These are phyloP conservation scores for Keiferia lycopersicella DNA, from an alignment of 2,888 invertebrate species.

Conservation along the genomic window DNA sequence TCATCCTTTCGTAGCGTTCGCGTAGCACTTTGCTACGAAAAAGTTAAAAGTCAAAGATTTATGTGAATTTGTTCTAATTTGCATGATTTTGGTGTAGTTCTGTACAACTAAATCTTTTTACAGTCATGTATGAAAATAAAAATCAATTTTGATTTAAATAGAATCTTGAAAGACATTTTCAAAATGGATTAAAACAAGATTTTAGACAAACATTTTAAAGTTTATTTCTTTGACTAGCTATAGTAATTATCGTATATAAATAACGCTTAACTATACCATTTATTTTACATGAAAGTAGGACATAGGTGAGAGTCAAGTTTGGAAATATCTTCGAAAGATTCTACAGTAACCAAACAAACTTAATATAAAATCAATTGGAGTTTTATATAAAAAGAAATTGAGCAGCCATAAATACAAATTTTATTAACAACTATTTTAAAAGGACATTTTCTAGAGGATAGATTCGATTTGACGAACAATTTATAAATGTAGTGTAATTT, in stretches of 20 bases:
- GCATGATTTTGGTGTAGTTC: not conserved
- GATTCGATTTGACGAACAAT: constrained; percentile 8
- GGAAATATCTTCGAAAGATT: constrained; percentile 20
- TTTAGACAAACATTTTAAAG: constrained; percentile 37
- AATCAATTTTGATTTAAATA: not conserved
- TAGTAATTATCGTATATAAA: constrained; percentile 32
- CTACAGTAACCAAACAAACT: not conserved
- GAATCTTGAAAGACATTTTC: constrained; percentile 16
- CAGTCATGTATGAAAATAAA: not conserved
- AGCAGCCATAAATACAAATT: constrained; percentile 14
- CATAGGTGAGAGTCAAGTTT: constrained; percentile 21
- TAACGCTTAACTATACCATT: constrained; percentile 35
- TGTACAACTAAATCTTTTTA: too few species aligned
- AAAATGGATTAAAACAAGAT: constrained; percentile 31
- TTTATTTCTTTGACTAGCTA: constrained; percentile 40
- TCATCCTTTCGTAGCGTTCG: not conserved
- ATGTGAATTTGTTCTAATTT: not conserved
- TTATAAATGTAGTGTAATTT: constrained; percentile 4
- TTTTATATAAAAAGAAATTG: constrained; percentile 15
- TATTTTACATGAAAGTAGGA: constrained; percentile 30
- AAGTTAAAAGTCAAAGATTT: not conserved
- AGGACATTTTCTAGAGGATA: constrained; percentile 5
- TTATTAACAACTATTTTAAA: not conserved
- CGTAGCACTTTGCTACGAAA: constrained; percentile 10
- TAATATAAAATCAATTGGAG: not conserved